Evolutionary conservation across 2,797 vertebrate genomes (phyloP).

Genomic region (Cetoscarus ocellatus): DNA sequence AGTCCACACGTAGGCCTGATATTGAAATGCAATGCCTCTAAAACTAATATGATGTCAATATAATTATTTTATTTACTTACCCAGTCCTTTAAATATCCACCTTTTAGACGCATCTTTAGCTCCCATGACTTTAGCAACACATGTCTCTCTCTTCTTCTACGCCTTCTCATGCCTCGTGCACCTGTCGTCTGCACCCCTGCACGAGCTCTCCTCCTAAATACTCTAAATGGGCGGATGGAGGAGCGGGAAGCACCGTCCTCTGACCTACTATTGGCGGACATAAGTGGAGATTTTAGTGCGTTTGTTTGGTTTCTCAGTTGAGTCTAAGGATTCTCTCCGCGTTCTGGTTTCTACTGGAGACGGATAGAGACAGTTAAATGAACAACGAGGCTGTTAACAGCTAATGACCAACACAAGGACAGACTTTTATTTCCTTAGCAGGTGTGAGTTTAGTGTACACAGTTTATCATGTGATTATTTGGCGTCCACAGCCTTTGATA

Average conservation of each 20-base stretch:
- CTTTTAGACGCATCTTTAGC: conserved; percentile 36
- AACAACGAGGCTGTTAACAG: conserved; percentile 31
- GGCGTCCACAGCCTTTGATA: too few species aligned
- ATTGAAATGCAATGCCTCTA: background rate
- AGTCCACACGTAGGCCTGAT: conserved; percentile 1
- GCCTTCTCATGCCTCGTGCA: conserved; percentile 38
- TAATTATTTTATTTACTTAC: conserved; percentile 49
- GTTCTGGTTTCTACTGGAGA: conserved; percentile 72
- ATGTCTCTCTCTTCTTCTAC: background rate
- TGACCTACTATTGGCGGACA: conserved; percentile 72
- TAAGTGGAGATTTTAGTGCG: background rate
- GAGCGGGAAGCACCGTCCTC: conserved; percentile 85
- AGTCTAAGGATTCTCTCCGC: conserved; percentile 58
- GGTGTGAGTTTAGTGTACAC: background rate
- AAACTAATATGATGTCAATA: too few species aligned
- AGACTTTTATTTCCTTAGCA: background rate
- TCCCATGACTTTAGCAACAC: conserved; percentile 29
- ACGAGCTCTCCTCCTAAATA: conserved; percentile 77
- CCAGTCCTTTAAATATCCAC: conserved; percentile 42
- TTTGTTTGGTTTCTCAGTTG: conserved; percentile 9
- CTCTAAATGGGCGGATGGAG: conserved; percentile 71
- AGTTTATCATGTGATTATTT: background rate
- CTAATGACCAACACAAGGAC: conserved; percentile 16
- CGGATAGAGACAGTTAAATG: conserved; percentile 42
- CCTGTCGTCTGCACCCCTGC: conserved; percentile 49